Evolutionary conservation across 2,113 vertebrate species (phyloP).

Genomic region (Hymenochirus boettgeri): DNA sequence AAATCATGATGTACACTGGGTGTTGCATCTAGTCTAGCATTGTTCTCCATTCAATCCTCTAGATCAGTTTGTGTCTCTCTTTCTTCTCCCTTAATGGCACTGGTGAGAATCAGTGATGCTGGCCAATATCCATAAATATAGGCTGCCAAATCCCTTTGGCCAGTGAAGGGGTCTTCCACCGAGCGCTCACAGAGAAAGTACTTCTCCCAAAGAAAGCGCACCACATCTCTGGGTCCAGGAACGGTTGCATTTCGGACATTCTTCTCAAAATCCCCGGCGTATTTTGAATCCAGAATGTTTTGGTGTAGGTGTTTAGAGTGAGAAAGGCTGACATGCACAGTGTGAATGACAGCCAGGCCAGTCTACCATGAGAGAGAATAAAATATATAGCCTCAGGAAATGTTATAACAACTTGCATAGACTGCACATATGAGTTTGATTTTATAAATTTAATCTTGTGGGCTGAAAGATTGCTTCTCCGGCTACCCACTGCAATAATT

Average conservation of each 20-base stretch:
- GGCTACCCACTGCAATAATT: too few species aligned
- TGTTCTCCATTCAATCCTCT: too few species aligned
- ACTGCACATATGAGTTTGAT: too few species aligned
- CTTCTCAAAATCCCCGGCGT: constrained; percentile 59
- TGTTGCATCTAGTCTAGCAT: too few species aligned
- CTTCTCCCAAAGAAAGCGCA: constrained; percentile 47
- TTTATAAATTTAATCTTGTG: too few species aligned
- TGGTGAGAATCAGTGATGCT: constrained; percentile 54
- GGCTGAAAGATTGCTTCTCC: too few species aligned
- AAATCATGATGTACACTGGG: too few species aligned
- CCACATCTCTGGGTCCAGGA: constrained; percentile 58
- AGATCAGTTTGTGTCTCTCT: constrained; percentile 55
- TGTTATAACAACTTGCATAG: too few species aligned
- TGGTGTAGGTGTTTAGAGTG: constrained; percentile 79
- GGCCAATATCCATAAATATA: constrained; percentile 59
- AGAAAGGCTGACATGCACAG: constrained; percentile 77
- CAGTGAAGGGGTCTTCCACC: constrained; percentile 59
- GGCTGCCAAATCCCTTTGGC: constrained; percentile 47
- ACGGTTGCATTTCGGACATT: constrained; percentile 55
- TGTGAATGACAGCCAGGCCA: constrained; percentile 79
- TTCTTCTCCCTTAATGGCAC: constrained; percentile 64
- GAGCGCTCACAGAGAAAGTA: constrained; percentile 66
- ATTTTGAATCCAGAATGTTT: constrained; percentile 70
- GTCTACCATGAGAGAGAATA: constrained; percentile 46
- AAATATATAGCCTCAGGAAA: too few species aligned